Evolutionary conservation across 2,888 invertebrate species (phyloP).

Genomic region (Serripes groenlandicus): DNA sequence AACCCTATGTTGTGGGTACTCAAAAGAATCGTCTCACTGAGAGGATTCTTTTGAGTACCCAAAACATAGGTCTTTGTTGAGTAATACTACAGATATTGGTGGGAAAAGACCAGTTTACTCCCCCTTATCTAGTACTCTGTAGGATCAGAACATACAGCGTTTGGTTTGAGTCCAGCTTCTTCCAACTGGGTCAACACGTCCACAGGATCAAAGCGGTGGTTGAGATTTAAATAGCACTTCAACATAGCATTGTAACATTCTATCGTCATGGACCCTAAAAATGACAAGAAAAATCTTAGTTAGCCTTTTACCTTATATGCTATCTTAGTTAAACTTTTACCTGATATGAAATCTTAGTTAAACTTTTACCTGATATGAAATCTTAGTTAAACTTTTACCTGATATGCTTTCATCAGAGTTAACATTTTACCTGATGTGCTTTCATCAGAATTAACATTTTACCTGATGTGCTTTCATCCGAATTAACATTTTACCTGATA

Average conservation of each 20-base stretch:
- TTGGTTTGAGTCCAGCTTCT: background rate
- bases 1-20: background rate
- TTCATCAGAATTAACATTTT: no score
- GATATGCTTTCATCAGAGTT: no score
- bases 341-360: no score
- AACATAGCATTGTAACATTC: background rate
- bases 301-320: no score
- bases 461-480: no score
- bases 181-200: background rate
- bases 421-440: no score
- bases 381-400: no score
- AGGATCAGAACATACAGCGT: background rate
- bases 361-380: no score
- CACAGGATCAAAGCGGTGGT: slow-evolving; percentile 13
- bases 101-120: background rate
- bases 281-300: no score
- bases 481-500: no score
- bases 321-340: no score
- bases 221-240: background rate
- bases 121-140: background rate
- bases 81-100: background rate
- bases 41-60: background rate
- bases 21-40: background rate
- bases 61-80: background rate
- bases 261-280: no score